Evolutionary conservation across 2,113 vertebrate species (phyloP), one percentile per base, ranked within the genome.

Genomic region (Apistogramma diplotaenia): DNA sequence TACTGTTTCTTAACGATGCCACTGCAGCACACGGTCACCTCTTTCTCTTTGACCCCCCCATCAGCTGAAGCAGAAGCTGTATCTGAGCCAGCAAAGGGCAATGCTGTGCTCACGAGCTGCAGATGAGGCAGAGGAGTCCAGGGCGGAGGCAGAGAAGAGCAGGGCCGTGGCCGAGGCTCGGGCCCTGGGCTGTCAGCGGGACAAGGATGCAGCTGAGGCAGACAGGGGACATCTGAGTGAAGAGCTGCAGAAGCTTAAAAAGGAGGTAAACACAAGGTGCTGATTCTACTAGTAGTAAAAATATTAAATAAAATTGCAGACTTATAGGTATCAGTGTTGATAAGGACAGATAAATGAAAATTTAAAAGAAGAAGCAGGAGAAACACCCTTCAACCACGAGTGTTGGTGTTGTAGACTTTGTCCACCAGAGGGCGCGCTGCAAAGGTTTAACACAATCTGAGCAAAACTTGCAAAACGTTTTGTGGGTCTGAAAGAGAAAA

Each of bases 31-130:
- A 31, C 56, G 10, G 18, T 29, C 58, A 13, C 8, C 59, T 40
- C 35, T 35, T 56, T n/a, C 2, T 6, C 21, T 57, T 5, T 43
- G 18, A 16, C 61, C 46, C 23, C 33, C 29, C 74, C 23, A 7
- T n/a, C 76, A 95, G 95, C 76, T 96, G 82, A 95, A 94, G 79
- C 94, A 92, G 51, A 94, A 89, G 90, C 75, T 92, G 3, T 85
- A 86, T 2, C 81, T 87, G 40, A 94, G 91, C 88, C 95, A 95
- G 93, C 93, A 95, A 91, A 94, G 93, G 87, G 94, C 78, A 18
- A 55, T 81, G 1, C 21, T 93, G 76, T 93, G 92, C 76, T 93
- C 91, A 3, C 81, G 46, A 1, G 92, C 88, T 2, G 93, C 85
- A 1, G 91, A 89, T 1, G 90, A 94, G 54, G 92, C 83, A 0